Percentiles rank a stretch among this genome's conserved stretches.
Evolutionary conservation across 2,797 vertebrate species (phyloP).

Genomic region (Parauchenoglanis punctatus): DNA sequence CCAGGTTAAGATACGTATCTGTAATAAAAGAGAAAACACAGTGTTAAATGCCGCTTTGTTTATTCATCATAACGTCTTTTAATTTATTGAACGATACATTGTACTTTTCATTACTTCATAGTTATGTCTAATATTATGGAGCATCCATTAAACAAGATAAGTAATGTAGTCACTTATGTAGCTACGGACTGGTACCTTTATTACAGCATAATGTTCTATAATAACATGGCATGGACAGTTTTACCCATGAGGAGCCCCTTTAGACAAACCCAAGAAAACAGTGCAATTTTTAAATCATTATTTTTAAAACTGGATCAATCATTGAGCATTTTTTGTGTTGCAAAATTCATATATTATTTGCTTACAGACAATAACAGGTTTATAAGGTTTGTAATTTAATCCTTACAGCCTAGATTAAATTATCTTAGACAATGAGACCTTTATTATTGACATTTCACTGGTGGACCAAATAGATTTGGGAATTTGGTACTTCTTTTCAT

Average conservation of each 20-base stretch:
- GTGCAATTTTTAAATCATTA: neutral
- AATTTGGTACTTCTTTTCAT: neutral
- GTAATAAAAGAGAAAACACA: neutral
- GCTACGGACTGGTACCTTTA: neutral
- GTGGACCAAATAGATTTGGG: neutral
- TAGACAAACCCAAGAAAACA: neutral
- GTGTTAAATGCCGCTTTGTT: neutral
- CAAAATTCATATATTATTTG: neutral
- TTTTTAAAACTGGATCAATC: slow-evolving; percentile 1
- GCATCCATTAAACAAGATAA: neutral
- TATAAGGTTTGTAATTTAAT: neutral
- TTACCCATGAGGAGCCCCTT: neutral
- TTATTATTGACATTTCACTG: neutral
- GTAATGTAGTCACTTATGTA: neutral
- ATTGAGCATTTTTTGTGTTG: neutral
- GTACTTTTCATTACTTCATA: neutral
- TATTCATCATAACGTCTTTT: neutral
- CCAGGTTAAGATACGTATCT: neutral
- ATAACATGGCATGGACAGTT: neutral
- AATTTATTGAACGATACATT: neutral
- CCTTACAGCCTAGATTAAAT: neutral
- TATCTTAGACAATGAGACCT: neutral
- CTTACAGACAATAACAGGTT: neutral
- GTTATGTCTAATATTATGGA: too few relatives aligned
- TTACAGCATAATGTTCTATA: neutral